Evolutionary conservation across 2,888 invertebrate genomes (phyloP).

Genomic region (Sturmia bella): DNA sequence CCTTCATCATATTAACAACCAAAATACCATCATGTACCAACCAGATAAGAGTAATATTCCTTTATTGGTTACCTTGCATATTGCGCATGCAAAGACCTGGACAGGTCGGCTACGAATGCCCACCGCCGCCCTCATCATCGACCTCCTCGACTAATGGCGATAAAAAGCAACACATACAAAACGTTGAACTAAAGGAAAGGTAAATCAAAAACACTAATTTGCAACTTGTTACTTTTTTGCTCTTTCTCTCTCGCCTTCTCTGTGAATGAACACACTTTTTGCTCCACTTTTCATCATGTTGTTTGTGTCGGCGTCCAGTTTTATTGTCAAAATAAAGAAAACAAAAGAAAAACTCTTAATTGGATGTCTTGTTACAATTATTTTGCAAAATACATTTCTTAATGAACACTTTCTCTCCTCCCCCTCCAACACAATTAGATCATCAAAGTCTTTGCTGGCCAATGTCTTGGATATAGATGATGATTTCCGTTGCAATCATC

Average conservation of each 20-base stretch:
- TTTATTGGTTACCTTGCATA: constrained; percentile 98
- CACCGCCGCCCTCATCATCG: constrained; percentile 84
- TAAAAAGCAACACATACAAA: constrained; percentile 85
- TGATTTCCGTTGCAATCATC: constrained; percentile 92
- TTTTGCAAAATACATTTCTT: neutral
- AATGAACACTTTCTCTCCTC: constrained; percentile 7
- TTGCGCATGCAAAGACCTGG: constrained; percentile 94
- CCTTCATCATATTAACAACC: constrained; percentile 67
- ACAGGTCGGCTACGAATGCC: constrained; percentile 83
- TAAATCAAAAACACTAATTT: constrained; percentile 72
- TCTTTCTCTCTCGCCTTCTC: constrained; percentile 11
- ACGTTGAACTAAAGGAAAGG: constrained; percentile 92
- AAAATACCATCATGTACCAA: constrained; percentile 69
- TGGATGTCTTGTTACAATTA: neutral
- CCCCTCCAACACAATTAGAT: constrained; percentile 82
- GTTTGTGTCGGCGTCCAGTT: constrained; percentile 9
- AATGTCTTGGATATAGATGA: constrained; percentile 98
- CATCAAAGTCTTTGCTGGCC: constrained; percentile 96
- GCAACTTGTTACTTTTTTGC: constrained; percentile 13
- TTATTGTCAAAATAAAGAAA: constrained; percentile 2
- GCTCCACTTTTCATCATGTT: constrained; percentile 12
- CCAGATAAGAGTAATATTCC: constrained; percentile 94
- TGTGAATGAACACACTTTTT: neutral
- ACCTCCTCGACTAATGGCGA: constrained; percentile 84
- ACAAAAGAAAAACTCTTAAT: neutral